Evolutionary conservation across 2,113 vertebrate species (phyloP).

Genomic region (Phyllostomus hastatus): DNA sequence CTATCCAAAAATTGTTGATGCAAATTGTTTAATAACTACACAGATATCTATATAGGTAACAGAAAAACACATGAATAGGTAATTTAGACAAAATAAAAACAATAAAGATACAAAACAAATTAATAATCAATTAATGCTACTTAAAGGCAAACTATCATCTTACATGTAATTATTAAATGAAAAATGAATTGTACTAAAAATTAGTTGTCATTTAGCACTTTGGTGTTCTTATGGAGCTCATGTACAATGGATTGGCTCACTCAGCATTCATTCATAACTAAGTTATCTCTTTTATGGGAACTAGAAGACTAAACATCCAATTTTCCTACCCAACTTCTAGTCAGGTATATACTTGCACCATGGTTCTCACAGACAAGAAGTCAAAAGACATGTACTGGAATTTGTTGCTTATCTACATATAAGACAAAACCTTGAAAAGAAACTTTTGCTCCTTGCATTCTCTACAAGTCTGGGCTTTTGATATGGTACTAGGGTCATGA

Average conservation of each 20-base stretch:
- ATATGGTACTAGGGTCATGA: neutral
- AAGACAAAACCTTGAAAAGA: neutral
- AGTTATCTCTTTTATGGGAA: neutral
- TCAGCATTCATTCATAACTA: neutral
- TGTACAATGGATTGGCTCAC: neutral
- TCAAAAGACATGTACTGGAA: neutral
- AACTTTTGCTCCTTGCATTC: rapidly evolving
- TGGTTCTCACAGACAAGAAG: neutral
- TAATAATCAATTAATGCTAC: neutral
- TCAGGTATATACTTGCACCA: neutral
- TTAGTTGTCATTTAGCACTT: neutral
- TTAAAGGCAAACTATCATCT: neutral
- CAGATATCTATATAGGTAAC: neutral
- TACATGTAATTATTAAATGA: neutral
- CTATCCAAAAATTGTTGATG: neutral
- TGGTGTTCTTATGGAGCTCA: neutral
- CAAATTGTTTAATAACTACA: neutral
- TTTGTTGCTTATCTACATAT: neutral
- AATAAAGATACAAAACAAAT: neutral
- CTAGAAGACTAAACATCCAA: neutral
- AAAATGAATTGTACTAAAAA: neutral
- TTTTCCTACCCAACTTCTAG: neutral
- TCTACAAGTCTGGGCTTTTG: neutral
- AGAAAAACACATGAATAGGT: neutral
- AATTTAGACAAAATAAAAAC: neutral